A percentile compares a stretch with the other conserved stretches of the same genome.
Conservation (phyloP, 2,888 invertebrate genomes). For the Norana najaformis region DNA sequence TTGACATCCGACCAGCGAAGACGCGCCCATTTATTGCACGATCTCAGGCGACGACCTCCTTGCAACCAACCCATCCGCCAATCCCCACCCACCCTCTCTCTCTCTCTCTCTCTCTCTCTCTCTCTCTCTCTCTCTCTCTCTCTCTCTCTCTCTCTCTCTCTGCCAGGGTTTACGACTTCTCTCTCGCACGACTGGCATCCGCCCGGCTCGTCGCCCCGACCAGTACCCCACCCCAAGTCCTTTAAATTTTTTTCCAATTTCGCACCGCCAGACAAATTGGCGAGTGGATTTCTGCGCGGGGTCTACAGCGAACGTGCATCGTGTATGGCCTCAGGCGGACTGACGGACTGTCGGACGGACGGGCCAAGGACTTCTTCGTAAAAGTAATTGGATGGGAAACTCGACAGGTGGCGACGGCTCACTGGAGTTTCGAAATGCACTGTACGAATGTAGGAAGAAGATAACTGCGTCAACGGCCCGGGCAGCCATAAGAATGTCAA, state of each 20-base stretch:
- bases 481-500: no score
- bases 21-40: neutral
- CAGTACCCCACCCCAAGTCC: neutral
- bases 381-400: neutral
- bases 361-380: neutral
- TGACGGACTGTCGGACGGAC: neutral
- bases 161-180: constrained; percentile 22
- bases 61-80: neutral
- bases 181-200: constrained; percentile 21
- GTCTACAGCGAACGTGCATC: neutral
- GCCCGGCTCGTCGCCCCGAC: neutral
- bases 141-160: neutral
- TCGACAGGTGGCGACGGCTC: neutral
- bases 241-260: constrained; percentile 22
- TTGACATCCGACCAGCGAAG: neutral
- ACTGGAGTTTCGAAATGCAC: no score
- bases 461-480: no score
- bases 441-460: no score
- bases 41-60: neutral
- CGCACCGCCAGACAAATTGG: constrained; percentile 20
- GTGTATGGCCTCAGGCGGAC: neutral
- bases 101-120: no score
- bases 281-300: constrained; percentile 6
- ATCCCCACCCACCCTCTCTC: constrained; percentile 17
- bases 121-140: no score